Conservation (phyloP, 1,140 invertebrate species). For the Maniola jurtina region DNA sequence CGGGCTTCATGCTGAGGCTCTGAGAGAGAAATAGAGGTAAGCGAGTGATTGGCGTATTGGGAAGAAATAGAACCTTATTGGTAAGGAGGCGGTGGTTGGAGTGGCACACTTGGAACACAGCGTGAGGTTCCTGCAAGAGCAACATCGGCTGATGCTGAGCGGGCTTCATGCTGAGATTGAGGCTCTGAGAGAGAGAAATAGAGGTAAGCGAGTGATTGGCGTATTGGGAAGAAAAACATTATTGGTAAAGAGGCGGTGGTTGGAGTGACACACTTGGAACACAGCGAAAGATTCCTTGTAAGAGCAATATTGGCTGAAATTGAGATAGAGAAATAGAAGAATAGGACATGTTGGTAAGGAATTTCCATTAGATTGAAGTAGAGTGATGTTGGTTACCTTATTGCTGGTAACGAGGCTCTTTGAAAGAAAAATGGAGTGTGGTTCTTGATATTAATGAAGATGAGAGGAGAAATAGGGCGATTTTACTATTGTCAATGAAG, state of each 20-base stretch:
- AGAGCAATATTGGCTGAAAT: constrained; percentile 85
- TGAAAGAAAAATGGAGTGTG: too few species aligned
- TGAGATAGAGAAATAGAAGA: constrained; percentile 87
- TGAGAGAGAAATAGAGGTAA: constrained; percentile 85
- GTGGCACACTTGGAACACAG: constrained; percentile 86
- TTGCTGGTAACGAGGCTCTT: too few species aligned
- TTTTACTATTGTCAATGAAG: too few species aligned
- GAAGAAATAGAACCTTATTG: too few species aligned
- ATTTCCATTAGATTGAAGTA: too few species aligned
- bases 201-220: constrained; percentile 75
- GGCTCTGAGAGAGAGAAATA: constrained; percentile 83
- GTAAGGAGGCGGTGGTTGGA: constrained; percentile 78
- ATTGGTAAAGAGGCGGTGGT: constrained; percentile 77
- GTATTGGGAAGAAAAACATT: not conserved
- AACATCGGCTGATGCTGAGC: constrained; percentile 83
- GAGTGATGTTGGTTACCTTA: too few species aligned
- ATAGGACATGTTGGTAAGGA: not conserved
- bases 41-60: not conserved
- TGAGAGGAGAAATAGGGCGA: too few species aligned
- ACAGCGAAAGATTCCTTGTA: constrained; percentile 86
- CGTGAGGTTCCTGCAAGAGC: constrained; percentile 86
- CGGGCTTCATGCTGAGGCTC: constrained; percentile 83
- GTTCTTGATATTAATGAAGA: too few species aligned
- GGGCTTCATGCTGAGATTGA: too few species aligned
- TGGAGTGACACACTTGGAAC: constrained; percentile 83